These are phyloP conservation scores for Drosophila busckii DNA, from an alignment of 1,140 invertebrate species.

Conservation along the genomic window DNA sequence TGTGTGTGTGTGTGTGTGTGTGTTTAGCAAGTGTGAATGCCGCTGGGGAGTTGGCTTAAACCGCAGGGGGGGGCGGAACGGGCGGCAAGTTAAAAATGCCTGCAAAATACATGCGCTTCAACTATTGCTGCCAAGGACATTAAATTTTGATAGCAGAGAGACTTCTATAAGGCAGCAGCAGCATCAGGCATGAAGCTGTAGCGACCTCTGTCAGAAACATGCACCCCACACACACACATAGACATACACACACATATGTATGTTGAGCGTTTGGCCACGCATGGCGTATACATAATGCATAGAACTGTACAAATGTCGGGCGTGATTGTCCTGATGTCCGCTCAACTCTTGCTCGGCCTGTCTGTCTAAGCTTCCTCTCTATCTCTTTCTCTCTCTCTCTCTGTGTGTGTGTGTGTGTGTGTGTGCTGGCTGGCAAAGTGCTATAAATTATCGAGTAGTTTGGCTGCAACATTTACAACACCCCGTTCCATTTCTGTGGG, in stretches of 20 bases:
- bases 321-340: constrained; percentile 43
- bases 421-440: constrained; percentile 61
- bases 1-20: no score
- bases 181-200: constrained; percentile 13
- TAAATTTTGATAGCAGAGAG: constrained; percentile 67
- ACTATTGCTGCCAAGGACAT: constrained; percentile 66
- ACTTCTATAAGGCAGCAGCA: not conserved
- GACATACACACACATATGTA: not conserved
- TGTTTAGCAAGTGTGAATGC: not conserved
- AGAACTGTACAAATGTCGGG: constrained; percentile 50
- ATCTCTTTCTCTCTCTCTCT: constrained; percentile 1
- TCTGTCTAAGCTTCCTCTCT: not conserved
- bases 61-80: no score
- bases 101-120: constrained; percentile 43
- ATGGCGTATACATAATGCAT: constrained; percentile 69
- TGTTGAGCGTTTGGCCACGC: constrained; percentile 38
- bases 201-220: constrained; percentile 27
- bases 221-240: constrained; percentile 7
- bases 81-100: constrained; percentile 51
- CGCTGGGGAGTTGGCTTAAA: constrained; percentile 6
- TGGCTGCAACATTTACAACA: constrained; percentile 48
- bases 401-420: constrained; percentile 50
- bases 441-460: constrained; percentile 73
- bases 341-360: not conserved
- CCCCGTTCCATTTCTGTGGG: no score